These are phyloP conservation scores for Anolis carolinensis DNA, from an alignment of 2,113 vertebrate genomes.

Conservation along the genomic window DNA sequence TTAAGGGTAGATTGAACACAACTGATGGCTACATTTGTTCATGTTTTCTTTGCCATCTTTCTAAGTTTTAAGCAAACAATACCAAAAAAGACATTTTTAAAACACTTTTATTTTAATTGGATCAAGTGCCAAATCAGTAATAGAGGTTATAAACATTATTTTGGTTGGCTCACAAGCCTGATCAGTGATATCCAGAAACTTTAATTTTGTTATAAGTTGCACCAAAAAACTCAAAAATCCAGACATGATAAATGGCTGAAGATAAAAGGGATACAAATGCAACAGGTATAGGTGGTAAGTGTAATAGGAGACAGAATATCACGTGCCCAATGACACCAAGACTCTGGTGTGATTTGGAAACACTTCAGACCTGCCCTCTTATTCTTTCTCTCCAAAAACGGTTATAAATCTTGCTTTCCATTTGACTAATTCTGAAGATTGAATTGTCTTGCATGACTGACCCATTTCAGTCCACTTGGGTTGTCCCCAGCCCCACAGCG, in stretches of 20 bases:
- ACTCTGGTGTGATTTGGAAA: constrained; percentile 31
- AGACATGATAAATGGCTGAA: constrained; percentile 63
- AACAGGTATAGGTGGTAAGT: constrained; percentile 62
- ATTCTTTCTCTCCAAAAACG: constrained; percentile 14
- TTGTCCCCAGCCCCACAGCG: constrained; percentile 91
- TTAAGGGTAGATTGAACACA: neutral
- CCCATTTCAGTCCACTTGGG: constrained; percentile 76
- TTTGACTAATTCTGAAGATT: constrained; percentile 15
- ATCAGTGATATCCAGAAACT: constrained; percentile 73
- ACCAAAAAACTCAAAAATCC: constrained; percentile 58
- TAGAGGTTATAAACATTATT: constrained; percentile 75
- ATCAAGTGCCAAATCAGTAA: constrained; percentile 66
- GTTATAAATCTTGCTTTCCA: neutral
- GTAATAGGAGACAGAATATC: constrained; percentile 59
- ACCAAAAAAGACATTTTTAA: neutral
- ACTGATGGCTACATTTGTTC: neutral
- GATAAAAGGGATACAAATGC: constrained; percentile 47
- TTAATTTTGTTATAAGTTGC: constrained; percentile 56
- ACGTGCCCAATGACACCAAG: neutral
- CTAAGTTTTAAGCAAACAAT: neutral
- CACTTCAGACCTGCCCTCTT: neutral
- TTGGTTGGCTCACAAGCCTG: constrained; percentile 70
- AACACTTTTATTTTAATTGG: constrained; percentile 72
- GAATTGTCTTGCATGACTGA: constrained; percentile 26
- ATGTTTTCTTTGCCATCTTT: neutral